Evolutionary conservation across 2,888 invertebrate species (phyloP), one percentile per base, ranked within the genome.

Genomic region (Ichneumoninae sp.): DNA sequence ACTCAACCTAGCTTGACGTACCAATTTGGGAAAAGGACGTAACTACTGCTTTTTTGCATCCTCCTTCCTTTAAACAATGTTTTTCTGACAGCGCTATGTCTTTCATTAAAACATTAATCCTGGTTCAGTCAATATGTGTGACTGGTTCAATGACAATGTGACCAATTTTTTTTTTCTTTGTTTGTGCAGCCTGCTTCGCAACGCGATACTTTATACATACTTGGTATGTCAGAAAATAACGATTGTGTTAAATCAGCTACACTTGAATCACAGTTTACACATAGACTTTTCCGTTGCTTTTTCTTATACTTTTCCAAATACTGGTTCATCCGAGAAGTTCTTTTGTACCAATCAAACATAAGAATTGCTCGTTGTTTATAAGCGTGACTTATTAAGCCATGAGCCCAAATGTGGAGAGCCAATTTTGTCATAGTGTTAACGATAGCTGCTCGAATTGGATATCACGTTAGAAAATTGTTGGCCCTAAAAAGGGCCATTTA

Each of bases 221-320:
- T 54, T 54, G 70, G 70, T 1, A 54, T 22, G 3, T 52, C 70
- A 36, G 5, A 13, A 22, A 70, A 70, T 52, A 70, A 54, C 19
- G 19, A 30, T n/a, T 19, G 3, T 8, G 52, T n/a, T 19, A 70
- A 19, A 13, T 36, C 70, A 54, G 36, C 70, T 19, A 16, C 52
- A 70, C 33, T 54, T 47, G 54, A n/a, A 5, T 52, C 33, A 6
- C 70, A 70, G 22, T 70, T 26, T 7, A 70, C 1, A 19, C 68
- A 50, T 16, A 68, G 8, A 68, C 68, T 68, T 30, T 68, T 68
- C 26, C 50, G 10, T 47, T 47, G 13, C 7, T 47, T 47, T 13
- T 68, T 44, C 26, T 47, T 10, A 16, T 30, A 26, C 30, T 26
- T 8, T 13, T 30, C 30, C 4, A 1, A 7, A 26, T 16, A 8